Evolutionary conservation across 2,888 invertebrate genomes (phyloP).

Genomic region (Lasioglossum calceatum): DNA sequence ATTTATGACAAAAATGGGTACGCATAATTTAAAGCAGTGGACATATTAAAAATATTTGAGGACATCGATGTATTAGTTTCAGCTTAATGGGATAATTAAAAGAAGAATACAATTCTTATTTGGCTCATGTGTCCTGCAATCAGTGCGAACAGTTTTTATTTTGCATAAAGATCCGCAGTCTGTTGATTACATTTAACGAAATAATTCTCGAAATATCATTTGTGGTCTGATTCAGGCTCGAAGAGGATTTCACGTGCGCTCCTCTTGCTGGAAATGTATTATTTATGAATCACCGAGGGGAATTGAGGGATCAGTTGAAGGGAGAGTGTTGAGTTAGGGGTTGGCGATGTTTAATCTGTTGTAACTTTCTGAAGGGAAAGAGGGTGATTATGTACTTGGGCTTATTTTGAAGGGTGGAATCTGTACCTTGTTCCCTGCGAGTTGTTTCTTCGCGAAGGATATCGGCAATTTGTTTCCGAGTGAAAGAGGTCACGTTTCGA

Average conservation of each 20-base stretch:
- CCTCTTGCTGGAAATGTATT: not conserved
- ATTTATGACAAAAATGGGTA: no score
- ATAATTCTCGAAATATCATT: not conserved
- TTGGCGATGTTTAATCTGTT: no score
- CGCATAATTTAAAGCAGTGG: no score
- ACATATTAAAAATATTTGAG: no score
- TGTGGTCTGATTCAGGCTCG: not conserved
- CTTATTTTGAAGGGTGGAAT: not conserved
- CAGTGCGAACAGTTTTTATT: no score
- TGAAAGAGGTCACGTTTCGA: not conserved
- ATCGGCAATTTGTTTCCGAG: not conserved
- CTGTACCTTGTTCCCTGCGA: not conserved
- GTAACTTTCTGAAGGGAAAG: no score
- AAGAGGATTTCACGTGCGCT: not conserved
- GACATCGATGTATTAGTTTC: no score
- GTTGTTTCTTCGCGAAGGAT: not conserved
- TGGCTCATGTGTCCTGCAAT: no score
- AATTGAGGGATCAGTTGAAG: not conserved
- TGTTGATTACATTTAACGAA: no score
- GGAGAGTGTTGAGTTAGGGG: not conserved
- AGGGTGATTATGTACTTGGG: not conserved
- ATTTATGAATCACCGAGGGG: not conserved
- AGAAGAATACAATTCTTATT: no score
- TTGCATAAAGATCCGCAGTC: no score
- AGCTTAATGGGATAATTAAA: no score